A percentile compares a stretch with the other conserved stretches of the same genome.
Conservation (phyloP, 2,113 vertebrate genomes). For the Columbina picui region DNA sequence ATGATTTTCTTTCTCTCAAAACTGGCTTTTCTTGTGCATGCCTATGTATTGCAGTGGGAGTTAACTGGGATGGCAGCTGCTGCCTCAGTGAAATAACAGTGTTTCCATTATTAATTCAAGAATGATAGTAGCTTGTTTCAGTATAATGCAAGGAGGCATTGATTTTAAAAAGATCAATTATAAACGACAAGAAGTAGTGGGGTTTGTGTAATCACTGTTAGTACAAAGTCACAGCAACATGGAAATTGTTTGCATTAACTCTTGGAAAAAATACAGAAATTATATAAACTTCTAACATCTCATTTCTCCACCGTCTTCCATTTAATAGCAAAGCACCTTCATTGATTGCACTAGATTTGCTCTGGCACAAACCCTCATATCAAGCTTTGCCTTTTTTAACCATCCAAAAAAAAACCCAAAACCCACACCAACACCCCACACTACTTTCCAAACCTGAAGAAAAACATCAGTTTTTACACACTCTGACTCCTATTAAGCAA, state of each 20-base stretch:
- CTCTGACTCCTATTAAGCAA: neutral
- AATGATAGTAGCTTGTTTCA: neutral
- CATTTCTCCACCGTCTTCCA: neutral
- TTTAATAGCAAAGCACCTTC: neutral
- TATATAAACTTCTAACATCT: neutral
- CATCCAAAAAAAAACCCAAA: fast-evolving
- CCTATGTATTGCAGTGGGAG: neutral
- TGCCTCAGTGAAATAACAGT: neutral
- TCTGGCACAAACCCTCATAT: neutral
- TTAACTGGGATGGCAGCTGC: neutral
- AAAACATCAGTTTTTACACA: neutral
- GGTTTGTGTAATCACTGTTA: neutral
- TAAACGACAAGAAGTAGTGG: neutral
- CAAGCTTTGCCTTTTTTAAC: neutral
- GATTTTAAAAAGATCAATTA: neutral
- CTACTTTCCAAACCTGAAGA: neutral
- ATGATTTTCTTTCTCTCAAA: slow-evolving; percentile 27
- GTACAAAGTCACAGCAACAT: neutral
- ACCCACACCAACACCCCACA: neutral
- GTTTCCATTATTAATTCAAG: neutral
- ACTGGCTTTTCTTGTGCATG: neutral
- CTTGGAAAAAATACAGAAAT: neutral
- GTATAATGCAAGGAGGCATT: neutral
- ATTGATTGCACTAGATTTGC: neutral
- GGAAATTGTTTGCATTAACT: neutral